Conservation (phyloP, 2,113 vertebrate species). For the Platysternon megacephalum region DNA sequence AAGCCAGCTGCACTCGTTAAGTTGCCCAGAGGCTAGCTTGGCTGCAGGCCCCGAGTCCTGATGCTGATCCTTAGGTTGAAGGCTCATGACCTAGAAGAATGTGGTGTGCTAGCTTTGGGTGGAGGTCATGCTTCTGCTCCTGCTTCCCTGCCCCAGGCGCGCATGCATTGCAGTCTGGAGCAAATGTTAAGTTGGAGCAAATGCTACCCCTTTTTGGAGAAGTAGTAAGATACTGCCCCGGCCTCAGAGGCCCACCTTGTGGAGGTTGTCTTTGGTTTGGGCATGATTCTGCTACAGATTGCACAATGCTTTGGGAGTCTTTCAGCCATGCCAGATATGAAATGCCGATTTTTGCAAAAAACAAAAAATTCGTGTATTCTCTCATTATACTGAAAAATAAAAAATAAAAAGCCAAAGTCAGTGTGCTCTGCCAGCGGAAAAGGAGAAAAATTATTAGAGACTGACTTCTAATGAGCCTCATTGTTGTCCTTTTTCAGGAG, state of each 20-base stretch:
- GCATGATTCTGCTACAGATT: fast-evolving
- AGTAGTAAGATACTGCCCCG: background rate
- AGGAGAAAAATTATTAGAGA: background rate
- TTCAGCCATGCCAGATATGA: fast-evolving
- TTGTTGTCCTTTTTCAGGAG: background rate
- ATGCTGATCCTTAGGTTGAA: background rate
- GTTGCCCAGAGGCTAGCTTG: background rate
- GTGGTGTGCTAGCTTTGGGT: background rate
- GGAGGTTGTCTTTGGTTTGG: background rate
- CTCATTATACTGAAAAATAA: background rate
- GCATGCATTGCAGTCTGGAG: background rate
- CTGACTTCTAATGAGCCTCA: background rate
- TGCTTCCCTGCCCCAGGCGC: background rate
- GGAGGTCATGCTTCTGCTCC: background rate
- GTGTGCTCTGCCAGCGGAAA: background rate
- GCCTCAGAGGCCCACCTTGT: fast-evolving
- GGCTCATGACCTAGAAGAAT: background rate
- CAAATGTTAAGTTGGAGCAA: background rate
- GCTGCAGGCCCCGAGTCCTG: background rate
- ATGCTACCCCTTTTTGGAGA: background rate
- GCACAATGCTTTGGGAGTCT: fast-evolving
- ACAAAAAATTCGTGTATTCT: background rate
- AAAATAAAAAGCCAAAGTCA: background rate
- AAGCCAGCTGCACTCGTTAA: background rate
- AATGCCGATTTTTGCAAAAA: background rate